These are phyloP conservation scores for Dryomyza anilis DNA, from an alignment of 2,888 invertebrate species.

Conservation along the genomic window DNA sequence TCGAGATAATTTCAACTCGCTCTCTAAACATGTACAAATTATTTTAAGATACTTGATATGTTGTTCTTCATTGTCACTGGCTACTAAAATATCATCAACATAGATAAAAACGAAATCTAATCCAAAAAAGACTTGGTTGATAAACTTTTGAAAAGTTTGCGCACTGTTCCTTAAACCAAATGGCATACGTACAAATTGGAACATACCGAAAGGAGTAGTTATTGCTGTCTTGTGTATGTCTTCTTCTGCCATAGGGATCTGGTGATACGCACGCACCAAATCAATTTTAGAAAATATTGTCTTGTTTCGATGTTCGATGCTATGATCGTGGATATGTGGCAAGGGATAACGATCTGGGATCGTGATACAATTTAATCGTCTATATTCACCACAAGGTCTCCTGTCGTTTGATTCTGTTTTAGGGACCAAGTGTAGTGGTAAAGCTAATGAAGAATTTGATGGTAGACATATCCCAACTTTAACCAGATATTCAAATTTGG, in stretches of 20 bases:
- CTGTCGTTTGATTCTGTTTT: too few relatives aligned
- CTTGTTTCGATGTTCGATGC: not conserved
- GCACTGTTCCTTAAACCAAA: too few relatives aligned
- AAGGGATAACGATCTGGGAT: too few relatives aligned
- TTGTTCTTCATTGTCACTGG: not conserved
- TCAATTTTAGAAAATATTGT: not conserved
- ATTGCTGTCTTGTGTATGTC: too few relatives aligned
- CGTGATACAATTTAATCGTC: not conserved
- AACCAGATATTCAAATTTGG: too few relatives aligned
- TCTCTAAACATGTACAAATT: not conserved
- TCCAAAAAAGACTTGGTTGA: not conserved
- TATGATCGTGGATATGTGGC: not conserved
- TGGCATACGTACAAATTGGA: too few relatives aligned
- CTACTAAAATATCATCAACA: too few relatives aligned
- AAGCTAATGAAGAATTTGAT: too few relatives aligned
- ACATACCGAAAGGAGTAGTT: not conserved
- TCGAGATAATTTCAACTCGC: not conserved
- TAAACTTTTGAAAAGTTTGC: not conserved
- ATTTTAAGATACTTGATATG: not conserved
- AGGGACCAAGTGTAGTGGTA: too few relatives aligned
- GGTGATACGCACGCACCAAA: too few relatives aligned
- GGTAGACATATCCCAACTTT: too few relatives aligned
- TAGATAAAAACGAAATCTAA: not conserved
- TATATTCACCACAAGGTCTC: not conserved
- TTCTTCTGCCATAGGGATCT: too few relatives aligned